Base-by-base conservation (phyloP, 2,888 invertebrate genomes). In the Tortricodes alternella region DNA sequence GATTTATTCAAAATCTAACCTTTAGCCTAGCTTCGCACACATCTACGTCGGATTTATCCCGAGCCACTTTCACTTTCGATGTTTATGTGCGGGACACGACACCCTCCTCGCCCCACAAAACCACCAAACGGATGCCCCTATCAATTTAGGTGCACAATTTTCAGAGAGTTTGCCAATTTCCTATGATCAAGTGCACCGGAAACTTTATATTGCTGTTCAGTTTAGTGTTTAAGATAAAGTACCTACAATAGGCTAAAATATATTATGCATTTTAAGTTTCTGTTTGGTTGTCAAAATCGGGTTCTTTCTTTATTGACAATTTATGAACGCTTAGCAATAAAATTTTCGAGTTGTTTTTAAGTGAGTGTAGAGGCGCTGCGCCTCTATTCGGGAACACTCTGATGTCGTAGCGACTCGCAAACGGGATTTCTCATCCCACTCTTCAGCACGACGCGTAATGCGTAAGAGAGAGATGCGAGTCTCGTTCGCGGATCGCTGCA, bases 1-100 rank as follows among this genome's bases (percentile, higher is more conserved):
- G 76, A 80, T 80, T 80, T 82, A 81, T 81, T 80, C 80, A 80
- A 76, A 78, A 68, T 71, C 65, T 69, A 74, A 72, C 73, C 74
- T 60, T 57, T 56, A 38, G 53, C 52, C 53, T 66, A 67, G 65
- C 61, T 59, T 61, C 66, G 62, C 67, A 70, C 68, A 71, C 66
- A 66, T 69, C 58, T 61, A 66, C 64, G 65, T 65, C 60, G 70
- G 70, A 71, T 75, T 74, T 68, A 61, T 61, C 64, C 67, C 55
- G 56, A 66, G 61, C 70, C 69, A 73, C 74, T 74, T 71, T 74
- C 66, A 48, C 61, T 69, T 69, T 70, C 66, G 59, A 67, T 69
- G 68, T 67, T 65, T 64, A 67, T 66, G 66, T 61, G 60, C 59
- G 49, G 48, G 48, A 51, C 56, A 50, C 43, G 43, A 23, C 38